phyloP scores from a whole-genome alignment of 2,113 vertebrate species.

The Thalassarche chlororhynchos region DNA sequence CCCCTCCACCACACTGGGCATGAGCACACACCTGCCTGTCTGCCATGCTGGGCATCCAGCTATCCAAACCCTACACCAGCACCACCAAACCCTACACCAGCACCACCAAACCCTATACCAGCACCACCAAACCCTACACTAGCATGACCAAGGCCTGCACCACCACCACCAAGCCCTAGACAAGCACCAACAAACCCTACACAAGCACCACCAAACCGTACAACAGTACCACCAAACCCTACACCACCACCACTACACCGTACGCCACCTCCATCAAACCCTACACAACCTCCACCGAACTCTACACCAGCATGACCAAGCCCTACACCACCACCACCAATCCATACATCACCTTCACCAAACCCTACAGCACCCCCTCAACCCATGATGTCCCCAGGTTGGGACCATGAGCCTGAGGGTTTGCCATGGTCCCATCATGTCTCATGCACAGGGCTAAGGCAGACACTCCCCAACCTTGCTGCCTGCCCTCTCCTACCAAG shows the following conservation, averaged over 20 bases:
- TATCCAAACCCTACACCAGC: not conserved
- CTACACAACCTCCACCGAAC: not conserved
- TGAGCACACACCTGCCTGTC: not conserved
- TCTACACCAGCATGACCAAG: not conserved
- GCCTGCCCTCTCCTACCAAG: not conserved
- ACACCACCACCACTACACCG: not conserved
- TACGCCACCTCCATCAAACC: no score
- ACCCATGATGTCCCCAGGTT: not conserved
- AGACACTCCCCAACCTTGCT: not conserved
- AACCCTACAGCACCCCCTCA: not conserved
- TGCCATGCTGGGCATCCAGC: not conserved
- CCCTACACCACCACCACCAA: no score
- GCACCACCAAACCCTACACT: not conserved
- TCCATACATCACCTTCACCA: not conserved
- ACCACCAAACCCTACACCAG: not conserved
- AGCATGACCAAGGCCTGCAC: no score
- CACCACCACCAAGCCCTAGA: no score
- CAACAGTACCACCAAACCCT: not conserved
- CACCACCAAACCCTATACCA: not conserved
- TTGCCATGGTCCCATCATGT: not conserved
- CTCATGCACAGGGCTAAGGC: not conserved
- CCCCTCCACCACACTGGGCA: not conserved
- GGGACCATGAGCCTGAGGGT: not conserved
- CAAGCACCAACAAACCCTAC: rapidly evolving
- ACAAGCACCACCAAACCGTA: rapidly evolving